Base-by-base conservation (phyloP, 2,888 invertebrate genomes). In the Andrena marginata region DNA sequence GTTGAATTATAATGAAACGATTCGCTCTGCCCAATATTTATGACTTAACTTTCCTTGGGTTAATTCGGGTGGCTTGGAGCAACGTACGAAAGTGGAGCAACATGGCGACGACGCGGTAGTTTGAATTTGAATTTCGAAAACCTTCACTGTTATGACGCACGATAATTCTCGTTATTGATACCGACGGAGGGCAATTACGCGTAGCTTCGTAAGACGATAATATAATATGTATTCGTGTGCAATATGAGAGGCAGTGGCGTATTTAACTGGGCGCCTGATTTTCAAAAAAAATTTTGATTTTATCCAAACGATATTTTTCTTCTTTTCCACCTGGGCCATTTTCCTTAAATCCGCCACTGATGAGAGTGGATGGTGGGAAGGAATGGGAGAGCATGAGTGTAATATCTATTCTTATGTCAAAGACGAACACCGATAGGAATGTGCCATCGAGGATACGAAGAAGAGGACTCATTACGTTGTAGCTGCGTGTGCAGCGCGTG, bases 361-460 rank as follows among this genome's bases (percentile, higher is more conserved):
- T 42, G 62, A 26, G 63, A 54, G 10, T 42, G 49, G 20, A 70
- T 23, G 23, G 20, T 63, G 33, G 49, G 72, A 35, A 42, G 16
- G 60, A 68, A 20, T 63, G 31, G 26, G 48, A 56, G 48, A 20
- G 49, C 0, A n/a, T 29, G 31, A 20, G 26, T 48, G 68, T 51
- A 72, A 68, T 26, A 73, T 63, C 49, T 78, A 84, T 84, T 80
- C 72, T 80, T 77, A 63, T 56, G 54, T 70, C 71, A 65, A 84
- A 82, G 77, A 80, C 79, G 77, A 78, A 74, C 88, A 87, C 87
- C 90, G 85, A 89, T 87, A 89, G 90, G 91, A 93, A 91, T 90
- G 92, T 91, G 91, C 91, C 90, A 91, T 92, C 88, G 88, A 89
- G 86, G 87, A 90, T 83, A 90, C 23, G 23, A 85, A 31, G 86